These are phyloP conservation scores for Sarotherodon lohbergeri DNA, from an alignment of 2,113 vertebrate genomes.

Conservation along the genomic window DNA sequence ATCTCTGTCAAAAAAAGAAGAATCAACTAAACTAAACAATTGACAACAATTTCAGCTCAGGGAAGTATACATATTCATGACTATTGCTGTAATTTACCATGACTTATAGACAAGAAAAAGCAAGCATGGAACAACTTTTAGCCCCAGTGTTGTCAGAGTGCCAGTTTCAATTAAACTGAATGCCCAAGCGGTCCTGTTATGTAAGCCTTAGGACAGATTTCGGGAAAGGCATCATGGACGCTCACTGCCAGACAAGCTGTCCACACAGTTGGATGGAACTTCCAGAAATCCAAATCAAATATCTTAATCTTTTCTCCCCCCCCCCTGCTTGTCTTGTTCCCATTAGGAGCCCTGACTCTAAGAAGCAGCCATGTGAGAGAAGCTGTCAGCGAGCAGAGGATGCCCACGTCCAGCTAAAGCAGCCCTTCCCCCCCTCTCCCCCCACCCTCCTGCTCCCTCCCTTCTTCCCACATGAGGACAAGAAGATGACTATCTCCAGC, in stretches of 20 bases:
- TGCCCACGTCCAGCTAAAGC: slow-evolving; percentile 64
- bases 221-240: neutral
- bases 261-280: neutral
- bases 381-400: slow-evolving; percentile 49
- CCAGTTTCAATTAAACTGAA: neutral
- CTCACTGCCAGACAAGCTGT: slow-evolving; percentile 30
- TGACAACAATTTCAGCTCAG: neutral
- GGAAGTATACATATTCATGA: neutral
- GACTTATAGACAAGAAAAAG: neutral
- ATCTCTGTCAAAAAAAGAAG: neutral
- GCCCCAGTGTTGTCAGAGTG: neutral
- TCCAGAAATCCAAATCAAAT: slow-evolving; percentile 36
- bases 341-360: slow-evolving; percentile 58
- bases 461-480: slow-evolving; percentile 78
- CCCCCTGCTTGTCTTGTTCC: slow-evolving; percentile 25
- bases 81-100: neutral
- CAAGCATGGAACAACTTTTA: neutral
- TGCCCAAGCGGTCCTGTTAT: neutral
- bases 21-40: neutral
- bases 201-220: slow-evolving; percentile 4
- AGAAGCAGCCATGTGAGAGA: slow-evolving; percentile 68
- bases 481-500: slow-evolving; percentile 94
- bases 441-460: slow-evolving; percentile 36
- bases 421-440: neutral
- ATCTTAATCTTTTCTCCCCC: slow-evolving; percentile 16